Evolutionary conservation across 2,888 invertebrate species (phyloP), one percentile per base, ranked within the genome.

Genomic region (Chrysina gloriosa): DNA sequence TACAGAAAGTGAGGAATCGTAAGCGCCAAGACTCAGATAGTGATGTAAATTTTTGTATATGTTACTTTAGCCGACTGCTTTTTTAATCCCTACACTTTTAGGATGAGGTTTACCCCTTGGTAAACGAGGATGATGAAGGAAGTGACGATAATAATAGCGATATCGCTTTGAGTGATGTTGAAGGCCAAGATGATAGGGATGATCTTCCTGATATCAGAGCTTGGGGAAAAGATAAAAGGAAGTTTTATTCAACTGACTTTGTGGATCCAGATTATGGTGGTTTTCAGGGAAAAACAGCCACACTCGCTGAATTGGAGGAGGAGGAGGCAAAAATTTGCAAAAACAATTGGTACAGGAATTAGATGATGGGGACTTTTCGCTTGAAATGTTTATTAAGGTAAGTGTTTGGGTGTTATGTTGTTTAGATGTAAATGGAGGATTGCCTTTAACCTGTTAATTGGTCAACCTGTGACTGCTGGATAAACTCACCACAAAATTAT

Each of bases 231-330:
- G 91, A 90, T 73, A 92, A 92, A 76, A 87, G 85, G 68, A 86
- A 88, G 31, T 97, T 89, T 81, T 96, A 96, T 83, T 89, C 92
- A 58, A 93, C 95, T 0, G 96, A 96, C 84, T 95, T 93, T 83
- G 90, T 95, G 11, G 96, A 96, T 85, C 89, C 91, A 76, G 95
- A 96, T 83, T 94, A 92, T 85, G 89, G 91, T 48, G 90, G 91
- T 73, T 82, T 77, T 70, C 77, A 86, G 72, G 90, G 89, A 36
- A 87, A 86, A 74, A 90, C 92, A 77, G 90, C 91, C 73, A 90
- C 90, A 75, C 85, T 89, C 72, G 94, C 94, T 3, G 89, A 91
- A 70, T 85, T 91, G 69, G 95, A 96, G 83, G 95, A 94, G 80
- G 87, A 92, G 76, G 95, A 95, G 84, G 95, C 94, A 0, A 89